phyloP scores from a whole-genome alignment of 2,888 invertebrate genomes.

The Bombylius major region DNA sequence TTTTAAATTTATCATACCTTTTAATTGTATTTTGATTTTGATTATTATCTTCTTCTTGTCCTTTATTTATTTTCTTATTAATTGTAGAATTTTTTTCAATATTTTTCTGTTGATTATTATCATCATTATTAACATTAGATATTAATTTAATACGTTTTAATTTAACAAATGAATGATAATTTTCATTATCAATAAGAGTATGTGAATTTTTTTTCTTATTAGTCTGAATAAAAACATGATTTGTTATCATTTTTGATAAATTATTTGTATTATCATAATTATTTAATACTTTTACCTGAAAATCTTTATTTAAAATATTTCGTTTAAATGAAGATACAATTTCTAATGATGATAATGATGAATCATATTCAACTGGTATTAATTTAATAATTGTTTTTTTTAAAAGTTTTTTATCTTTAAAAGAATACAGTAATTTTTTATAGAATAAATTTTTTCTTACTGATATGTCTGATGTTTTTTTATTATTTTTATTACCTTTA shows the following conservation, averaged over 20 bases:
- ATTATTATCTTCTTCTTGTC: neutral
- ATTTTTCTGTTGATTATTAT: neutral
- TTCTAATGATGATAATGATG: neutral
- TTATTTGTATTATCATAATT: neutral
- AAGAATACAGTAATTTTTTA: no score
- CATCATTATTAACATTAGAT: neutral
- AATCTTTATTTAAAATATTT: neutral
- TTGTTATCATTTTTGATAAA: no score
- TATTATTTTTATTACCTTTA: no score
- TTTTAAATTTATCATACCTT: neutral
- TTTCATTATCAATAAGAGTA: neutral
- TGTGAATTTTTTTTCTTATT: neutral
- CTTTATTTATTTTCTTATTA: neutral
- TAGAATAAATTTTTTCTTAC: no score
- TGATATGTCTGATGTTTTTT: no score
- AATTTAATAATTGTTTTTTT: no score
- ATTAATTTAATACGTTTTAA: neutral
- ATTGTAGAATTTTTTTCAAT: neutral
- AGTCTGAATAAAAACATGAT: neutral
- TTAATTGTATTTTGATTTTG: neutral
- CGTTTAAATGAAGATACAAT: no score
- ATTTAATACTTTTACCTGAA: neutral
- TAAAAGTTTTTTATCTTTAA: no score
- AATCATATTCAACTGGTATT: no score
- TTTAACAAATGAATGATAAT: neutral